These are phyloP conservation scores for Bovichtus diacanthus DNA, from an alignment of 2,797 vertebrate genomes.

Conservation along the genomic window DNA sequence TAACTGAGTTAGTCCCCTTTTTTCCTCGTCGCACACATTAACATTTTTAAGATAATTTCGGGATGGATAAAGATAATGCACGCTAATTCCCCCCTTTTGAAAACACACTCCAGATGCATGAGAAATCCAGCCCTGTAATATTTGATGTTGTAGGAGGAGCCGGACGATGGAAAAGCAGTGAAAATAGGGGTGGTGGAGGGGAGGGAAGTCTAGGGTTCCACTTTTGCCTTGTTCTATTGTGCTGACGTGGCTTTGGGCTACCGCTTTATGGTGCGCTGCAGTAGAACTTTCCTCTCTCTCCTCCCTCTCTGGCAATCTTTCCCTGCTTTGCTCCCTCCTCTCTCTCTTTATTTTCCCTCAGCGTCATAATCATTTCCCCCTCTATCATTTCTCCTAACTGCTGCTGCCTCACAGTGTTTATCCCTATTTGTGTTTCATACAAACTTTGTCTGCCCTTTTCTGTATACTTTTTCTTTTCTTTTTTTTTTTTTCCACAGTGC, in stretches of 20 bases:
- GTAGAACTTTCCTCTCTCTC: constrained; percentile 54
- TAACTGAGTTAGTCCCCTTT: constrained; percentile 13
- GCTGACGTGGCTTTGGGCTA: constrained; percentile 81
- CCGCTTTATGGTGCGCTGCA: constrained; percentile 57
- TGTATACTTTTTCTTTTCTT: not conserved
- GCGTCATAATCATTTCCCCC: constrained; percentile 54
- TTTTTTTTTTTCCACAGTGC: not conserved
- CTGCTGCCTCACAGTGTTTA: constrained; percentile 29
- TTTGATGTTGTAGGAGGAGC: constrained; percentile 51
- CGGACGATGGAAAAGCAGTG: constrained; percentile 55
- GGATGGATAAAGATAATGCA: constrained; percentile 17
- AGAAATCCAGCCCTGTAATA: constrained; percentile 49
- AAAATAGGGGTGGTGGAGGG: constrained; percentile 55
- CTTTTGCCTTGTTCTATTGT: constrained; percentile 69
- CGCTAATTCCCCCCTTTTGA: constrained; percentile 3
- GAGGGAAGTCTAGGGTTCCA: constrained; percentile 70
- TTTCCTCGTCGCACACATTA: constrained; percentile 19
- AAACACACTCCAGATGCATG: constrained; percentile 43
- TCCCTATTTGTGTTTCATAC: constrained; percentile 27
- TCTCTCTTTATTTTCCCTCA: constrained; percentile 59
- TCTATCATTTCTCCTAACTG: constrained; percentile 60
- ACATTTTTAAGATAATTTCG: not conserved
- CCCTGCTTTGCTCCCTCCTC: constrained; percentile 43
- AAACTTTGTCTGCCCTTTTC: constrained; percentile 7
- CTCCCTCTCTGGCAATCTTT: constrained; percentile 50